Conservation (phyloP, 1,140 invertebrate species). For the Ruditapes philippinarum region DNA sequence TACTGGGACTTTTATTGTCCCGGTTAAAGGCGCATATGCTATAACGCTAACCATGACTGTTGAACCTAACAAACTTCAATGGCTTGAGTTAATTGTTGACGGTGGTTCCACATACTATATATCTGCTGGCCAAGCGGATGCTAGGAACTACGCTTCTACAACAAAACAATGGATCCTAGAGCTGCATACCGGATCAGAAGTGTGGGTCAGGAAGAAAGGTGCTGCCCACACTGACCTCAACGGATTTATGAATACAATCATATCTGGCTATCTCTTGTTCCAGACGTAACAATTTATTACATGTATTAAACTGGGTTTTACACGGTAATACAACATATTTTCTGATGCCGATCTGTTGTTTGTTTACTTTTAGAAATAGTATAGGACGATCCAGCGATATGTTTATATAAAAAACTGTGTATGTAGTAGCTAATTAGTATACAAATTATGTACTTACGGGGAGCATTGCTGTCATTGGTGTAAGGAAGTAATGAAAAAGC, state of each 20-base stretch:
- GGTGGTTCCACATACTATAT: neutral
- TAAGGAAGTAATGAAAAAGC: too few relatives aligned
- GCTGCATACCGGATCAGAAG: neutral
- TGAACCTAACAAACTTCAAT: neutral
- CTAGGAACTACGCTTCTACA: neutral
- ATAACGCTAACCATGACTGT: neutral
- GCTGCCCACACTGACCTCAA: neutral
- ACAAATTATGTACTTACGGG: too few relatives aligned
- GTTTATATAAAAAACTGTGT: too few relatives aligned
- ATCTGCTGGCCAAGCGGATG: neutral
- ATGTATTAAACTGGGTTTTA: too few relatives aligned
- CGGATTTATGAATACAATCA: neutral
- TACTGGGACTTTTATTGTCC: constrained; percentile 15
- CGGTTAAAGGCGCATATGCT: constrained; percentile 29
- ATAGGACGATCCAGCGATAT: too few relatives aligned
- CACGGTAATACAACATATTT: too few relatives aligned
- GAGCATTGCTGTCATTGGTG: too few relatives aligned
- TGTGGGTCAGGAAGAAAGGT: constrained; percentile 19
- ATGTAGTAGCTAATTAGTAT: too few relatives aligned
- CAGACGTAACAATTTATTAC: too few relatives aligned
- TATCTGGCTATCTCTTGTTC: too few relatives aligned
- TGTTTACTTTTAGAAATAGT: too few relatives aligned
- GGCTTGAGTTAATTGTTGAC: neutral
- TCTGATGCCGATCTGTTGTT: too few relatives aligned
- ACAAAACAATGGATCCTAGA: neutral